Base-by-base conservation (phyloP, 1,140 invertebrate species). In the Octopus bimaculoides region DNA sequence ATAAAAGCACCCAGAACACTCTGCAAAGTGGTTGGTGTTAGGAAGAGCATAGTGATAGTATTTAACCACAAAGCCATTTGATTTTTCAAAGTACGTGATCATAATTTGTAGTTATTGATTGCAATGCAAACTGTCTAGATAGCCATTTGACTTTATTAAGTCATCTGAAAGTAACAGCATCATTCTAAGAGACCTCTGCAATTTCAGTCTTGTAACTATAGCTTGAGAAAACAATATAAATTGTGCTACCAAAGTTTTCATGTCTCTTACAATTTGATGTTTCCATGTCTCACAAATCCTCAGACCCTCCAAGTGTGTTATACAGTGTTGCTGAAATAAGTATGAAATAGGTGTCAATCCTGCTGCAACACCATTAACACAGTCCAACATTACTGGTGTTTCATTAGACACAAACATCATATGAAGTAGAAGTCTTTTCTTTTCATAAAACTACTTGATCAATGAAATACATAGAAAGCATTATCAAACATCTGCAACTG, bases 61-160 rank as follows among this genome's bases (percentile, higher is more conserved):
- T 66, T 3, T 66, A 66, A n/a, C 61, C 61, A 66, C 1, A 66
- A 66, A 66, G 61, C n/a, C 3, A 66, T 66, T 66, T 66, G 61
- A 3, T 66, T 66, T n/a, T 66, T 66, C 61, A 66, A 2, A 66
- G 61, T 66, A 66, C 1, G 3, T 66, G n/a, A 66, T 66, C 61
- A 66, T 14, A 66, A 14, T 66, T 3, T 66, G 12, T 66, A 14
- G n/a, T 66, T 66, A 66, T 66, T 66, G 61, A 12, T n/a, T 66
- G 61, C 61, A 66, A 66, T 66, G 61, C 61, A 66, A 66, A 66
- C 12, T 66, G 61, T 66, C 61, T 66, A 66, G 61, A 66, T 66
- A 66, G 3, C 61, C 61, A 66, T n/a, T n/a, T 66, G 12, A 66
- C 61, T 66, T 66, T n/a, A 66, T 3, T 66, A 12, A 66, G 61